Conservation (phyloP, 2,113 vertebrate species). For the Xenopus tropicalis region DNA sequence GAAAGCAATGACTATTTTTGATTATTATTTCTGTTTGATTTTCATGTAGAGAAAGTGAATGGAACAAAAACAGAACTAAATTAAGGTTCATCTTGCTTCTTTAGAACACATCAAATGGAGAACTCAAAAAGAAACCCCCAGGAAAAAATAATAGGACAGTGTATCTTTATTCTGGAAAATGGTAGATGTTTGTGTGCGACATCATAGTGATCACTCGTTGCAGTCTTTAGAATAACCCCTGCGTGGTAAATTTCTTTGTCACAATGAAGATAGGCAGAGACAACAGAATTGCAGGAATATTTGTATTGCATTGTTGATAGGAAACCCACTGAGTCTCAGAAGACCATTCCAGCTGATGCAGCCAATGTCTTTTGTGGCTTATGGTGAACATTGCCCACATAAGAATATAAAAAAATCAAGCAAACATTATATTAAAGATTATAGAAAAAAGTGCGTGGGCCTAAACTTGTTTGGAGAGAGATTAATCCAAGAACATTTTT, state of each 20-base stretch:
- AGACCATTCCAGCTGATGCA: slow-evolving; percentile 44
- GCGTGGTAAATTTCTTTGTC: slow-evolving; percentile 54
- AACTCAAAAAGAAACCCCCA: slow-evolving; percentile 55
- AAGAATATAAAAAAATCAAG: neutral
- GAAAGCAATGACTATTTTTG: no score
- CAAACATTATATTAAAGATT: neutral
- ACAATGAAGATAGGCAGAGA: slow-evolving; percentile 50
- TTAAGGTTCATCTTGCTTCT: slow-evolving; percentile 10
- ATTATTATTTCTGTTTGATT: slow-evolving; percentile 2
- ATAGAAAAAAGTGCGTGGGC: neutral
- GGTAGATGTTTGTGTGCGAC: slow-evolving; percentile 62
- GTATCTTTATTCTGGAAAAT: slow-evolving; percentile 56
- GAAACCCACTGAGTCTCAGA: slow-evolving; percentile 56
- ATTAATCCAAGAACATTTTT: neutral
- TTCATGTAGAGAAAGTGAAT: slow-evolving; percentile 16
- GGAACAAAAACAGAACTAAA: slow-evolving; percentile 10
- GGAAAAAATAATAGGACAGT: slow-evolving; percentile 45
- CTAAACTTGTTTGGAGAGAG: neutral
- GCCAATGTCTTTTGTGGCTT: slow-evolving; percentile 38
- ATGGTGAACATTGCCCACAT: slow-evolving; percentile 20
- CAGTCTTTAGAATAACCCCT: slow-evolving; percentile 56
- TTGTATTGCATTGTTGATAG: slow-evolving; percentile 61
- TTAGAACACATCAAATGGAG: slow-evolving; percentile 49
- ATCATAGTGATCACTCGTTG: slow-evolving; percentile 54
- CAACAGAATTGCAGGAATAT: slow-evolving; percentile 51